Conservation (phyloP, 2,888 invertebrate genomes). For the Microplitis deprimator region DNA sequence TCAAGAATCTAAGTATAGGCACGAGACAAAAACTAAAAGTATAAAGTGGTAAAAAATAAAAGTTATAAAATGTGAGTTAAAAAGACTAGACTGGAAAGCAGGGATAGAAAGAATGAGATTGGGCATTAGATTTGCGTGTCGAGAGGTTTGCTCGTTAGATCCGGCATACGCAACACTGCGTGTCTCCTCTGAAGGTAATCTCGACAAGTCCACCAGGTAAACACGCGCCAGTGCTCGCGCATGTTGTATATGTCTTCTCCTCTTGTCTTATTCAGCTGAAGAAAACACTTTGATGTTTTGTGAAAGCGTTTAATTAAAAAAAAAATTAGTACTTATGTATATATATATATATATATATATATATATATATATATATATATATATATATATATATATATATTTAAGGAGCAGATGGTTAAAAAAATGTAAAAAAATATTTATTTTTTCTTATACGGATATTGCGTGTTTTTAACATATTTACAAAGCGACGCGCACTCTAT, state of each 20-base stretch:
- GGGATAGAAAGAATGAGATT: slow-evolving; percentile 44
- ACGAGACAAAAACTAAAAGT: slow-evolving; percentile 28
- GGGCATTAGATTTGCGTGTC: slow-evolving; percentile 60
- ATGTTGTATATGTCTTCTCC: slow-evolving; percentile 15
- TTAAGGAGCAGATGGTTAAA: not conserved
- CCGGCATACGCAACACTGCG: slow-evolving; percentile 67
- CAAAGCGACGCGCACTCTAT: slow-evolving; percentile 27
- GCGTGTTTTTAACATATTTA: slow-evolving; percentile 33
- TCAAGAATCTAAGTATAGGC: slow-evolving; percentile 2
- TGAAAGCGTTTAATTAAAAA: slow-evolving; percentile 38
- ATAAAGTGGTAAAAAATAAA: slow-evolving; percentile 17
- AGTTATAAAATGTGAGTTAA: slow-evolving; percentile 23
- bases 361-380: not conserved
- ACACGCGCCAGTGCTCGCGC: slow-evolving; percentile 39
- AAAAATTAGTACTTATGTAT: slow-evolving; percentile 9
- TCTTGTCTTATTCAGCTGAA: slow-evolving; percentile 16
- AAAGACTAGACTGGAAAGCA: slow-evolving; percentile 22
- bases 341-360: not conserved
- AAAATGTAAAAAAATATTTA: not conserved
- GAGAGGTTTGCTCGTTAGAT: slow-evolving; percentile 65
- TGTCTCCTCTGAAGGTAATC: slow-evolving; percentile 62
- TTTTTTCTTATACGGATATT: slow-evolving; percentile 38
- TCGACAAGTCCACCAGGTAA: slow-evolving; percentile 26
- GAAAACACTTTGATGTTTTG: slow-evolving; percentile 18
- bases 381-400: not conserved